A percentile compares a stretch with the other conserved stretches of the same genome.
These are phyloP conservation scores for Caenorhabditis becei DNA, from an alignment of 2,888 invertebrate genomes.

Conservation along the genomic window DNA sequence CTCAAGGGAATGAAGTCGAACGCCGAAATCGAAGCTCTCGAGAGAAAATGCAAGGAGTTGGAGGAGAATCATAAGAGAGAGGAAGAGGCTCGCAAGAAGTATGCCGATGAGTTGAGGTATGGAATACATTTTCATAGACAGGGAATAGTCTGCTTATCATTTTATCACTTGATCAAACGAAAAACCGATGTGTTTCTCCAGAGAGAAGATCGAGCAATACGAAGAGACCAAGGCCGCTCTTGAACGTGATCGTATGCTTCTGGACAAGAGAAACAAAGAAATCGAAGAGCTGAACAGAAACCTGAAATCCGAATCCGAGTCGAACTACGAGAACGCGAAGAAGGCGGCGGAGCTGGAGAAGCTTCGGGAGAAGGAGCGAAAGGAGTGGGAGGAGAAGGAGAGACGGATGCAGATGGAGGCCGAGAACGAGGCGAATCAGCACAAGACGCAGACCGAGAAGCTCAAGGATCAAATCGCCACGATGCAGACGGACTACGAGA, in stretches of 20 bases:
- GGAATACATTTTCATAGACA: too few species aligned
- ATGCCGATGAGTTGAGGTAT: conserved; percentile 70
- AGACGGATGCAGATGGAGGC: conserved; percentile 68
- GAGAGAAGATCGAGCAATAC: conserved; percentile 66
- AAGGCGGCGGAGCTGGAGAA: conserved; percentile 66
- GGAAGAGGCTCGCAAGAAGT: conserved; percentile 68
- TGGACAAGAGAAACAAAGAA: conserved; percentile 72
- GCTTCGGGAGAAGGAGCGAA: conserved; percentile 65
- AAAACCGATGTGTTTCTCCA: conserved; percentile 26
- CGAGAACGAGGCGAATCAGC: conserved; percentile 66
- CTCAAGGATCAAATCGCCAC: conserved; percentile 61
- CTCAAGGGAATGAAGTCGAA: conserved; percentile 77
- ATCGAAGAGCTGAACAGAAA: conserved; percentile 73
- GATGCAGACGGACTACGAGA: conserved; percentile 64
- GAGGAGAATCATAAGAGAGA: conserved; percentile 64
- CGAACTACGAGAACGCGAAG: conserved; percentile 68
- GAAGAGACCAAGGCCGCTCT: conserved; percentile 71
- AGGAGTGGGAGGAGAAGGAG: conserved; percentile 71
- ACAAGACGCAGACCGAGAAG: conserved; percentile 62
- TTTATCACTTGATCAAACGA: too few species aligned
- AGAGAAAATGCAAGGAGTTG: conserved; percentile 82
- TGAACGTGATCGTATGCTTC: conserved; percentile 71
- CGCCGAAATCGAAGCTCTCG: conserved; percentile 87
- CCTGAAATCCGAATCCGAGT: conserved; percentile 66
- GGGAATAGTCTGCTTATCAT: too few species aligned